Percentiles rank a stretch among this genome's conserved stretches.
These are phyloP conservation scores for Bagarius yarrelli DNA, from an alignment of 2,113 vertebrate species.

Conservation along the genomic window DNA sequence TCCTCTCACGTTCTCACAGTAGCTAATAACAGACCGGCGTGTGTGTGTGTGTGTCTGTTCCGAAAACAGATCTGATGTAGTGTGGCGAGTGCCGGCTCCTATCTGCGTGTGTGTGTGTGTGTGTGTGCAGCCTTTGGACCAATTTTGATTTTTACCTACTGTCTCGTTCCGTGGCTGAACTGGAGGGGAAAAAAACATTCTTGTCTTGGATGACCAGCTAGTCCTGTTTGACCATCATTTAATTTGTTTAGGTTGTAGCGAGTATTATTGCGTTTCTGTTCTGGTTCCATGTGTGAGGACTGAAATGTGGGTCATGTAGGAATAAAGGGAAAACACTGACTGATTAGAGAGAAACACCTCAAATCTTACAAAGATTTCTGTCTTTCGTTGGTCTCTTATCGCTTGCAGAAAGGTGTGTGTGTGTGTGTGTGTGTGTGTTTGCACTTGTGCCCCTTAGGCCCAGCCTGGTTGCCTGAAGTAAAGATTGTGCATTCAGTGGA, in stretches of 20 bases:
- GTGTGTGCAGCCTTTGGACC: not conserved
- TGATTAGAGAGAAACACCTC: slow-evolving; percentile 11
- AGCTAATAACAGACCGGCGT: slow-evolving; percentile 18
- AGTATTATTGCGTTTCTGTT: not conserved
- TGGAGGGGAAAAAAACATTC: not conserved
- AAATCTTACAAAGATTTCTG: slow-evolving; percentile 16
- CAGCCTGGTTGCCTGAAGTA: slow-evolving; percentile 58
- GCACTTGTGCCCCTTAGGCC: slow-evolving; percentile 58
- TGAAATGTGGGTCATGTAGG: slow-evolving; percentile 21
- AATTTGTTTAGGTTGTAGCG: not conserved
- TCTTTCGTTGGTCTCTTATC: slow-evolving; percentile 50
- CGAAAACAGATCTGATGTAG: slow-evolving; percentile 36
- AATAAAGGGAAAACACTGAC: not conserved
- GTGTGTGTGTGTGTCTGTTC: slow-evolving; percentile 26
- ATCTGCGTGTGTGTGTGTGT: slow-evolving; percentile 24
- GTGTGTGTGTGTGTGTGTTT: slow-evolving; percentile 53
- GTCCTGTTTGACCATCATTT: slow-evolving; percentile 4
- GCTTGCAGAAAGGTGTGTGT: slow-evolving; percentile 61
- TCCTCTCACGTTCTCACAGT: slow-evolving; percentile 4
- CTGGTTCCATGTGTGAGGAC: not conserved
- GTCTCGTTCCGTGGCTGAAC: not conserved
- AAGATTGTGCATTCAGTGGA: slow-evolving; percentile 74
- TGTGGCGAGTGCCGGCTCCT: slow-evolving; percentile 17
- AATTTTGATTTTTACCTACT: slow-evolving; percentile 34
- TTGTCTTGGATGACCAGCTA: not conserved